Evolutionary conservation across 2,797 vertebrate species (phyloP), one percentile per base, ranked within the genome.

Genomic region (Phoxinus dragarum): DNA sequence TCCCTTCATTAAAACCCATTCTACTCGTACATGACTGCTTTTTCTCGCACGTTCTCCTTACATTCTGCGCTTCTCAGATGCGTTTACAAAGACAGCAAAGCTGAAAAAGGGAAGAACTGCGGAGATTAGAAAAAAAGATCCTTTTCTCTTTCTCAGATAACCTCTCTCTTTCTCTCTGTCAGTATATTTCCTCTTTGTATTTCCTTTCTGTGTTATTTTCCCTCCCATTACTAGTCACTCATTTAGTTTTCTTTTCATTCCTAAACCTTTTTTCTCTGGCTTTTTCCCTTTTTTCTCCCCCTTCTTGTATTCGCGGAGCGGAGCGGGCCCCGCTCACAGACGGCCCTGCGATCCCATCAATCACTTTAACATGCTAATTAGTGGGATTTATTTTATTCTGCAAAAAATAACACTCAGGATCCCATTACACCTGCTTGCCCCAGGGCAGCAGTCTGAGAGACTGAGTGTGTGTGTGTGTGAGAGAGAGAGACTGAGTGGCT

Each of bases 281-380:
- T 72, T 81, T 85, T 67, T 36, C 71, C 80, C 38, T 68, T 83
- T 84, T 81, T 77, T 73, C 84, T 75, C 66, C 36, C 83, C 69
- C 74, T 44, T 61, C 61, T 61, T 56, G 74, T 84, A 83, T 49
- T 80, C 27, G 34, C 9, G 21, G 75, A 71, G 79, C 91, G 78
- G 69, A 82, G 42, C 47, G 31, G 31, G 59, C 38, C 83, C 93
- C 91, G 91, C 90, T 88, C 91, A 90, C 67, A 88, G 87, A 90
- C 93, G 89, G 91, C 89, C 89, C 88, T 59, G 90, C 92, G 89
- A 89, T 90, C 91, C 91, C 90, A 97, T 99, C 97, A 96, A 98
- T 98, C 97, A 98, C 96, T 95, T 97, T 98, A 98, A 97, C 97
- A 97, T 97, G 97, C 97, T 98, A 99, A 99, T 97, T 98, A 97